Evolutionary conservation across 2,888 invertebrate genomes (phyloP).

Genomic region (Eudemis profundana): DNA sequence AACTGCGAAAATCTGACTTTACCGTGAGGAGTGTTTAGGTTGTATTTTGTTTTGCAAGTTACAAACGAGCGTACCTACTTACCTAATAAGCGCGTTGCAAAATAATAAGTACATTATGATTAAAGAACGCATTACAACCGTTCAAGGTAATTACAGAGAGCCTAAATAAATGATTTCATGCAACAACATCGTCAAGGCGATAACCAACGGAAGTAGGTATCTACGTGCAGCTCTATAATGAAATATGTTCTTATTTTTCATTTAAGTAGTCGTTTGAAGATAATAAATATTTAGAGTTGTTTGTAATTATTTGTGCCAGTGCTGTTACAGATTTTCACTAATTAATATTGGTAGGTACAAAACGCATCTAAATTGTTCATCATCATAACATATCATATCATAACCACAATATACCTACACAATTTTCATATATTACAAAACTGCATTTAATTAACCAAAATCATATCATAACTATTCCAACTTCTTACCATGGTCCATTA

Average conservation of each 20-base stretch:
- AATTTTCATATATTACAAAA: neutral
- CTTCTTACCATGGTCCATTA: conserved; percentile 18
- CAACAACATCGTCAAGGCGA: conserved; percentile 29
- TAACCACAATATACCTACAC: neutral
- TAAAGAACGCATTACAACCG: conserved; percentile 6
- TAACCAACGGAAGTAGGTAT: conserved; percentile 13
- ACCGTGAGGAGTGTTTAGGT: too few relatives aligned
- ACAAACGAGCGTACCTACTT: too few relatives aligned
- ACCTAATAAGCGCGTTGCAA: neutral
- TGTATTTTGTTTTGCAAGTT: too few relatives aligned
- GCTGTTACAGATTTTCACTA: neutral
- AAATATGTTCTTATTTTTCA: conserved; percentile 7
- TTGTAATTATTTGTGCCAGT: neutral
- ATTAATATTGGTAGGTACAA: too few relatives aligned
- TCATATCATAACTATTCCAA: conserved; percentile 1
- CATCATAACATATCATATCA: too few relatives aligned
- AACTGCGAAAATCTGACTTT: too few relatives aligned
- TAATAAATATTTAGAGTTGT: neutral
- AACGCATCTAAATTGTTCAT: too few relatives aligned
- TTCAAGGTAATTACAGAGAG: conserved; percentile 35
- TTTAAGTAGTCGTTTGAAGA: neutral
- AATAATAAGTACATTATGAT: conserved; percentile 30
- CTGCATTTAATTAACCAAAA: neutral
- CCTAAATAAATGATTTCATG: conserved; percentile 27
- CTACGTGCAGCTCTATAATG: conserved; percentile 13